Conservation (phyloP, 2,797 vertebrate genomes). For the Sebastes hubbsi region DNA sequence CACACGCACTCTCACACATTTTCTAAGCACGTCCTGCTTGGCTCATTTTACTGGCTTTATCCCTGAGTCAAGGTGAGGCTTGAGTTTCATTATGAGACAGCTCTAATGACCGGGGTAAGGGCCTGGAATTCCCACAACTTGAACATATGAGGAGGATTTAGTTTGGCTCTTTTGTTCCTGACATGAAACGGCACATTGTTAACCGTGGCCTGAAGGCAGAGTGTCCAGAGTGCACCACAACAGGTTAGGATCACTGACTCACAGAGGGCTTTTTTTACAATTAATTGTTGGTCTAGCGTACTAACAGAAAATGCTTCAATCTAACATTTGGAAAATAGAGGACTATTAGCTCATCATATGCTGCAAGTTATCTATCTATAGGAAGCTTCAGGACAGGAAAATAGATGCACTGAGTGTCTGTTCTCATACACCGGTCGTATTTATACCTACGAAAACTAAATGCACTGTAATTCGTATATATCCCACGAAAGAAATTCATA, state of each 20-base stretch:
- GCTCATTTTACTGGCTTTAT: constrained; percentile 35
- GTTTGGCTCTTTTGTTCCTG: constrained; percentile 68
- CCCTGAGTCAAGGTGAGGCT: constrained; percentile 60
- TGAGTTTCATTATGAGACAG: constrained; percentile 72
- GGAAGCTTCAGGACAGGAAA: background rate
- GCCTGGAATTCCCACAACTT: constrained; percentile 70
- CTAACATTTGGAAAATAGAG: background rate
- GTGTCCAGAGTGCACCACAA: constrained; percentile 32
- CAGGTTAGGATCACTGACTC: constrained; percentile 37
- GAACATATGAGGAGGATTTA: constrained; percentile 74
- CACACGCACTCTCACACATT: background rate
- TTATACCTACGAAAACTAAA: too few species aligned
- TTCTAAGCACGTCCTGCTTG: background rate
- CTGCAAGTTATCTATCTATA: background rate
- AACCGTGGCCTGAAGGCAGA: constrained; percentile 56
- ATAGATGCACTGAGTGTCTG: background rate
- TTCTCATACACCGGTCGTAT: too few species aligned
- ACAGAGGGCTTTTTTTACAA: background rate
- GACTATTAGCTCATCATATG: background rate
- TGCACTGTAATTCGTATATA: too few species aligned
- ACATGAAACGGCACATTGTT: constrained; percentile 74
- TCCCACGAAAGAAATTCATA: accelerated
- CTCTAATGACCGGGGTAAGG: constrained; percentile 69
- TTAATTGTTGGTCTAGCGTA: background rate
- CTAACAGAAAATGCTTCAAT: background rate